Base-by-base conservation (phyloP, 1,140 invertebrate genomes). In the Leptinotarsa lineolata region DNA sequence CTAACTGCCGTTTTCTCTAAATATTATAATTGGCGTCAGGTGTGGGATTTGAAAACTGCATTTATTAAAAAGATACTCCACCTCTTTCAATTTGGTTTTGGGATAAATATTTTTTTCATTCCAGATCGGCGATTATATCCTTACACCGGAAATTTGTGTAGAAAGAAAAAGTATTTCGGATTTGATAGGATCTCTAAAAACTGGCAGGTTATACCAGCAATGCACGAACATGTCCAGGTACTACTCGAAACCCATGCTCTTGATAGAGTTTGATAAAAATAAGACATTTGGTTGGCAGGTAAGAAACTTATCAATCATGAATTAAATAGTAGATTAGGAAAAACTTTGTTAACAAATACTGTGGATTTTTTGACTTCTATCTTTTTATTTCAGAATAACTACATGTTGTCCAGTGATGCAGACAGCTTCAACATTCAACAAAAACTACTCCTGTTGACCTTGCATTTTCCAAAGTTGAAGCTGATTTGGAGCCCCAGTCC, bases 81-180 rank as follows among this genome's bases (percentile, higher is more conserved):
- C 1, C 30, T 30, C 30, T 39, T 39, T 39, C 8, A 39, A 39
- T 39, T 39, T 39, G 30, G 30, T 8, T 39, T 39, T 39, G 30
- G 30, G 30, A 39, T 39, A 39, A 39, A 39, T n/a, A 39, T 39
- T 39, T 39, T 39, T 6, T 39, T n/a, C n/a, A 39, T 77, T 75
- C 65, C 76, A 94, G 93, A 92, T 99, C 65, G 97, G 97, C 1
- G 98, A 99, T 86, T 99, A 99, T 82, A 97, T 99, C 79, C 86
- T 99, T 2, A 97, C 97, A 0, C 95, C 96, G 1, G 96, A 99
- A 24, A 95, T 99, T 78, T 97, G 95, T 81, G 91, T 99, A 4
- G 98, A 99, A 86, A 88, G 98, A 6, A 99, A 99, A 87, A 98
- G 96, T 72, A 90, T 99, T 24, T 96, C 95, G 39, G 98, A 99